Evolutionary conservation across 2,888 invertebrate species (phyloP).

Genomic region (Congeria kusceri): DNA sequence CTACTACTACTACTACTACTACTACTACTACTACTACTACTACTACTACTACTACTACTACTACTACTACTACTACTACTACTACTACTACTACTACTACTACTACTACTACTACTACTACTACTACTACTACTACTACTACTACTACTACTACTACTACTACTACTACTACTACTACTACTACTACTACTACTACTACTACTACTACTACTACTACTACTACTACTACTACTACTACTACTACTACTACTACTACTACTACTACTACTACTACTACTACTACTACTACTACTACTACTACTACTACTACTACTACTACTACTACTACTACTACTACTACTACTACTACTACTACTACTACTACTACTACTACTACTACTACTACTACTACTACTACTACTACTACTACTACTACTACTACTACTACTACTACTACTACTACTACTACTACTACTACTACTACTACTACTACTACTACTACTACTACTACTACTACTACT

Average conservation of each 20-base stretch:
- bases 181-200: slow-evolving; percentile 15
- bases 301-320: slow-evolving; percentile 26
- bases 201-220: too few relatives aligned
- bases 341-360: background rate
- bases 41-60: slow-evolving; percentile 42
- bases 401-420: background rate
- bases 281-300: slow-evolving; percentile 39
- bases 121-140: slow-evolving; percentile 31
- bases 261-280: slow-evolving; percentile 44
- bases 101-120: slow-evolving; percentile 33
- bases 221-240: slow-evolving; percentile 32
- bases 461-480: background rate
- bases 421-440: background rate
- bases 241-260: slow-evolving; percentile 49
- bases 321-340: background rate
- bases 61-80: slow-evolving; percentile 34
- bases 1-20: slow-evolving; percentile 21
- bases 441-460: too few relatives aligned
- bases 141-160: slow-evolving; percentile 43
- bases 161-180: slow-evolving; percentile 43
- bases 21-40: slow-evolving; percentile 27
- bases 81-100: slow-evolving; percentile 33
- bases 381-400: background rate
- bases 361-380: background rate
- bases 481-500: background rate